Evolutionary conservation across 2,797 vertebrate species (phyloP).

Genomic region (Parauchenoglanis punctatus): DNA sequence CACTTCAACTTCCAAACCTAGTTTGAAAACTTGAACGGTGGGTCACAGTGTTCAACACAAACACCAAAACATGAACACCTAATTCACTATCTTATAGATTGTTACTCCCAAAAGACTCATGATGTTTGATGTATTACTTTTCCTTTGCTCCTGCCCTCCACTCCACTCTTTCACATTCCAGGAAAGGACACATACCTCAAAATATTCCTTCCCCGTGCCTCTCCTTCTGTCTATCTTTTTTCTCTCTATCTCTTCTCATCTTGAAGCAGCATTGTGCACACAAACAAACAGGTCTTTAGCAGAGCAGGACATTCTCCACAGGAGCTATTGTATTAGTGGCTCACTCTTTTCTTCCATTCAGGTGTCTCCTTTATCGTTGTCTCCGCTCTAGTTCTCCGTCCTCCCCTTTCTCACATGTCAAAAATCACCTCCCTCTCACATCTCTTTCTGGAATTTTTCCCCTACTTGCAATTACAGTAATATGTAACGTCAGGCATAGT

Average conservation of each 20-base stretch:
- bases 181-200: background rate
- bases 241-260: conserved; percentile 28
- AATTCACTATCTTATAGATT: background rate
- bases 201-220: conserved; percentile 30
- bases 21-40: background rate
- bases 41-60: background rate
- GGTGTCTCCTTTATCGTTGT: conserved; percentile 25
- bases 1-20: background rate
- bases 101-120: background rate
- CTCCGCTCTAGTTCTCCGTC: conserved; percentile 43
- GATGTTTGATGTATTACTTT: background rate
- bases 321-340: conserved; percentile 56
- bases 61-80: background rate
- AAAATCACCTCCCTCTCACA: conserved; percentile 55
- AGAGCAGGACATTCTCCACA: conserved; percentile 40
- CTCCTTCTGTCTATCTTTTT: conserved; percentile 35
- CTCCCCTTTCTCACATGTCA: conserved; percentile 26
- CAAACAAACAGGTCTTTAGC: conserved; percentile 26
- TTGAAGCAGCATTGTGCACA: conserved; percentile 42
- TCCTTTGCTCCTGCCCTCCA: background rate
- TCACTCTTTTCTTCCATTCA: conserved; percentile 42
- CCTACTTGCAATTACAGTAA: conserved; percentile 80
- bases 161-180: conserved; percentile 8
- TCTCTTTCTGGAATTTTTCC: conserved; percentile 41
- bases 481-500: conserved; percentile 79